Evolutionary conservation across 2,888 invertebrate genomes (phyloP), one percentile per base, ranked within the genome.

Genomic region (Mongoloraphidia duomilia): DNA sequence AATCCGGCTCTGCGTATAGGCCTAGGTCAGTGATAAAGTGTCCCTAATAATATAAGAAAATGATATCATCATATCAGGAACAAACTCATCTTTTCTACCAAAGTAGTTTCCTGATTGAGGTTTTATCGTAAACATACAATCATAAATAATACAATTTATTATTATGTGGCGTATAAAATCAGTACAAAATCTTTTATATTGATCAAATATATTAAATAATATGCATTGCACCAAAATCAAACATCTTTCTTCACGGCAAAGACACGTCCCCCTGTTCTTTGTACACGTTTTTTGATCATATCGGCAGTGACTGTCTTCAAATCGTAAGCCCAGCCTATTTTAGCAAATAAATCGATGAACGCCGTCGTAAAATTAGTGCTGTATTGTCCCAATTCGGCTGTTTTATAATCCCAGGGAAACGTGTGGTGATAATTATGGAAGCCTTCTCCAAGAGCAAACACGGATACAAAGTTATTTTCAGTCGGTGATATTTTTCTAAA

Each of bases 371-470:
- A 70, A 63, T 90, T 90, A 14, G 82, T 66, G 50, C 76, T 72
- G 65, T 78, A 79, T 60, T 79, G 77, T 17, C 86, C 86, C 38
- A 84, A 74, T 63, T 89, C 89, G 12, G 85, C 80, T 3, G 88
- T 82, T 61, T 84, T 82, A 73, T 89, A 89, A 62, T 89, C 88
- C 80, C 84, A 85, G 6, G 89, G 89, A 72, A 88, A 89, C 0
- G 76, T 73, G 68, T 90, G 90, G 61, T 90, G 90, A 65, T 87
- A 90, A 65, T 90, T 89, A 67, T 90, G 89, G 80, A 83, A 90
- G 1, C 89, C 89, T 63, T 86, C 85, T 1, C 85, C 86, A 46
- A 83, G 65, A 0, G 83, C 79, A 55, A 81, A 68, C 1, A 84
- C 53, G 0, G 85, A 72, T 0, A 88, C 86, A 0, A 74, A 67